These are phyloP conservation scores for Apis mellifera DNA, from an alignment of 1,140 invertebrate genomes.

Conservation along the genomic window Amel_HAv3.1 CM009943.2:485001-485500, in stretches of 20 bases:
- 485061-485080: conserved; percentile 30
- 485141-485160: conserved; percentile 31
- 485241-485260: not conserved
- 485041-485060: conserved; percentile 50
- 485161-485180: conserved; percentile 18
- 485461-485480: too few relatives aligned
- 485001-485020: conserved; percentile 43
- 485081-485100: conserved; percentile 43
- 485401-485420: too few relatives aligned
- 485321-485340: too few relatives aligned
- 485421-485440: too few relatives aligned
- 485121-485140: conserved; percentile 5
- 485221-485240: not conserved
- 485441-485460: too few relatives aligned
- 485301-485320: too few relatives aligned
- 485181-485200: not conserved
- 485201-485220: conserved; percentile 25
- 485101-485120: conserved; percentile 42
- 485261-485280: too few relatives aligned
- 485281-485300: too few relatives aligned
- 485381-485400: too few relatives aligned
- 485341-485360: too few relatives aligned
- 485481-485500: too few relatives aligned
- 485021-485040: conserved; percentile 45
- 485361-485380: too few relatives aligned